Percentiles rank a stretch among this genome's conserved stretches.
Conservation (phyloP, 1,140 invertebrate genomes). For the Hormaphis cornu region DNA sequence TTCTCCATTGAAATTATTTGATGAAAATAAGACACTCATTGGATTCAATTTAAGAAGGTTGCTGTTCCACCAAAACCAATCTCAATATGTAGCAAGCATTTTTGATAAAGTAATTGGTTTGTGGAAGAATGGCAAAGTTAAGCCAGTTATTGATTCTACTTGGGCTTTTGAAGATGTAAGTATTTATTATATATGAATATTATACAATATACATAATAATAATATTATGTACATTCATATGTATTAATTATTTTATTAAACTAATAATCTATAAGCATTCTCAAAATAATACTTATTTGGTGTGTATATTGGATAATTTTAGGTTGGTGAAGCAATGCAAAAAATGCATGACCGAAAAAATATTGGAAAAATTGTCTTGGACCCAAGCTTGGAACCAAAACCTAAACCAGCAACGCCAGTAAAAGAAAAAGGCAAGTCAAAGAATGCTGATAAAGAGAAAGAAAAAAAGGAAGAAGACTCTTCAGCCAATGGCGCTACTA, state of each 20-base stretch:
- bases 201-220: neutral
- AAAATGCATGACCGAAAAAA: conserved; percentile 86
- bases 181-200: conserved; percentile 35
- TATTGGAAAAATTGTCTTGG: conserved; percentile 76
- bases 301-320: too few relatives aligned
- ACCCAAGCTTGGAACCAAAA: conserved; percentile 66
- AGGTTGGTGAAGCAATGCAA: conserved; percentile 81
- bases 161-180: conserved; percentile 79
- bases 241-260: neutral
- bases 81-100: conserved; percentile 56
- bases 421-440: conserved; percentile 58
- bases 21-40: conserved; percentile 74
- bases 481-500: conserved; percentile 29
- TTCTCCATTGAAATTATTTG: conserved; percentile 75
- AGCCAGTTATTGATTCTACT: conserved; percentile 71
- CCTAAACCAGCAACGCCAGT: conserved; percentile 65
- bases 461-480: conserved; percentile 32
- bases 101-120: conserved; percentile 64
- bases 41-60: conserved; percentile 77
- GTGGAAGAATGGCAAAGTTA: conserved; percentile 67
- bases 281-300: too few relatives aligned
- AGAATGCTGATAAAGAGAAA: conserved; percentile 47
- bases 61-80: conserved; percentile 67
- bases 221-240: neutral
- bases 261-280: neutral